Conservation (phyloP, 2,113 vertebrate genomes). For the Sturnus vulgaris region DNA sequence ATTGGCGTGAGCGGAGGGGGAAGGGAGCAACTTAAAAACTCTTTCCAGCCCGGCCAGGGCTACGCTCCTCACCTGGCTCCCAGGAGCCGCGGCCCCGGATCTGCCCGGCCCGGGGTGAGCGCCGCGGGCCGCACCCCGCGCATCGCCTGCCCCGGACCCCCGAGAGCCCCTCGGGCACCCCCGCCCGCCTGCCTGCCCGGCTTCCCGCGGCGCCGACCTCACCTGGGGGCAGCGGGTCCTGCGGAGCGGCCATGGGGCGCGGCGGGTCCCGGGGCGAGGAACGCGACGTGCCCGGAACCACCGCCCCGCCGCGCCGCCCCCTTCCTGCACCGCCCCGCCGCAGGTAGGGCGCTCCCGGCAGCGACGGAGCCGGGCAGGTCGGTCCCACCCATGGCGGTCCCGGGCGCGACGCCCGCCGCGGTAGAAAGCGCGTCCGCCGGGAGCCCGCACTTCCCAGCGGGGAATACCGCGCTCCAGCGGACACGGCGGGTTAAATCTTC, state of each 20-base stretch:
- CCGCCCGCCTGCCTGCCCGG: neutral
- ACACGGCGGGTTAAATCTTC: neutral
- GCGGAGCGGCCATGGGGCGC: slow-evolving; percentile 64
- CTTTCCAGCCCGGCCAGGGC: neutral
- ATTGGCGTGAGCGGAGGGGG: neutral
- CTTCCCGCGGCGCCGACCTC: neutral
- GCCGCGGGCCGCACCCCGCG: neutral
- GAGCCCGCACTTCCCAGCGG: neutral
- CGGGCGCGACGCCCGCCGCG: rapidly evolving
- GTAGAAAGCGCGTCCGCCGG: rapidly evolving
- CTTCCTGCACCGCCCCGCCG: slow-evolving; percentile 16
- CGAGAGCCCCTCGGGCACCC: neutral
- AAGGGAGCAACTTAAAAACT: neutral
- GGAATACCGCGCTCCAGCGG: neutral
- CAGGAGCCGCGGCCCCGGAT: neutral
- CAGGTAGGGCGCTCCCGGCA: slow-evolving; percentile 35
- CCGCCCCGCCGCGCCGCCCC: neutral
- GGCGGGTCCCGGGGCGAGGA: neutral
- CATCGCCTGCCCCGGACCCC: neutral
- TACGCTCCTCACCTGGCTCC: neutral
- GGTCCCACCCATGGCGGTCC: neutral
- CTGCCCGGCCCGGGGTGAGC: neutral
- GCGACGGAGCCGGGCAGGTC: neutral
- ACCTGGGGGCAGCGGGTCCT: slow-evolving; percentile 61
- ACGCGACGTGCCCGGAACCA: neutral